Base-by-base conservation (phyloP, 1,140 invertebrate genomes). In the Dinothrombium tinctorium region DNA sequence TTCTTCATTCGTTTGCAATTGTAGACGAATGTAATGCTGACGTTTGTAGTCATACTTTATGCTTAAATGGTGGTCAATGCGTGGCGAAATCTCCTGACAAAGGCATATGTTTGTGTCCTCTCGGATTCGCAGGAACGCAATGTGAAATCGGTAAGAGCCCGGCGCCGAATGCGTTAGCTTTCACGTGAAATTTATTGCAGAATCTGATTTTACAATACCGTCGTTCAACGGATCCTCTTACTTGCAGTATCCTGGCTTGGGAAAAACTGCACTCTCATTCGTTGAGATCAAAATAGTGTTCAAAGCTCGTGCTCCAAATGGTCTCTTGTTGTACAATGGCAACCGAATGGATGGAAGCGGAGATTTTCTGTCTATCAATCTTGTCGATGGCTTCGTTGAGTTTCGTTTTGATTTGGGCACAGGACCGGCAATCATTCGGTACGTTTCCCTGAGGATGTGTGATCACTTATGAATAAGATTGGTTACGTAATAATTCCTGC, bases 401-500 rank as follows among this genome's bases (percentile, higher is more conserved):
- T 89, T 89, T 58, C 71, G 76, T 12, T 89, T 89, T 58, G 83
- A 92, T 62, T 64, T 92, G 17, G 86, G 86, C 33, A 87, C 82
- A 35, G 86, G 87, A 15, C 73, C 78, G 20, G 81, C 81, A 19
- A 36, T 36, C 8, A 36, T 36, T 21, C 20, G 19, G 33, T 36
- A 8, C 15, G 33, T 33, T 9, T 12, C 15, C 15, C 9, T 2
- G 2, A 4, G 20, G 2, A 3, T 33, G 15, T 17, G 9, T 33
- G 9, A 14, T n/a, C 17, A 33, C 17, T 8, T 19, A n/a, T n/a
- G n/a, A n/a, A n/a, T n/a, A n/a, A n/a, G n/a, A n/a, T n/a, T n/a
- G n/a, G n/a, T n/a, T n/a, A n/a, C n/a, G n/a, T n/a, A n/a, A n/a
- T n/a, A n/a, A n/a, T n/a, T n/a, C n/a, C n/a, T 33, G 15, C 20